Evolutionary conservation across 2,797 vertebrate species (phyloP), one percentile per base, ranked within the genome.

Genomic region (Anabacerthia variegaticeps): DNA sequence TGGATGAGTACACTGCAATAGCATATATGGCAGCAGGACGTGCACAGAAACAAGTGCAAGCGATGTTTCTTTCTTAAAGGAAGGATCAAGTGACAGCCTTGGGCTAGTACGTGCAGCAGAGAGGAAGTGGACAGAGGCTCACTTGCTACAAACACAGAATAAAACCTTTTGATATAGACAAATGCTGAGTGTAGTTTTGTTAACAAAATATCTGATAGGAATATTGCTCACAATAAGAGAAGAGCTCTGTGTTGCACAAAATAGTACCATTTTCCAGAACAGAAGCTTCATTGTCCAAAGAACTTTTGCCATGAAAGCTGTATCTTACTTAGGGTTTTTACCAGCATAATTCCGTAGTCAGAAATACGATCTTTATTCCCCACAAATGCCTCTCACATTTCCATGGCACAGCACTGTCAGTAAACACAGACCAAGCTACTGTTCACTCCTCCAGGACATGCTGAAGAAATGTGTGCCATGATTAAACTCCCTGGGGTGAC

Each of bases 401-500:
- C 94, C 79, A 76, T 59, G 44, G 77, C 81, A 79, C 2, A 79
- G 83, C 34, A 87, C 59, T 41, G 80, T 54, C 65, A 73, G 74
- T 54, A 93, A 95, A 74, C 65, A 82, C 61, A 87, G 74, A 87
- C 61, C 22, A 85, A 87, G 43, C 82, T 75, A 75, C 79, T 49
- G 49, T 88, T 93, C 62, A 59, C 23, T 62, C 49, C 52, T 86
- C 28, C 79, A 88, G 94, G 92, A 95, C 43, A 73, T 10, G 46
- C 55, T 81, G 51, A 93, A 89, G 76, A 95, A 94, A 54, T 78
- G 67, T 1, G 36, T 39, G n/a, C 76, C n/a, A 84, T 58, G 73
- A 94, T 69, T 93, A 78, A 90, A 93, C 63, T 88, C 82, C 85
- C 82, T 44, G 85, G 88, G 55, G 89, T 84, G 51, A 66, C 62